Evolutionary conservation across 2,888 invertebrate genomes (phyloP), one percentile per base, ranked within the genome.

Genomic region (Heliconius sara): DNA sequence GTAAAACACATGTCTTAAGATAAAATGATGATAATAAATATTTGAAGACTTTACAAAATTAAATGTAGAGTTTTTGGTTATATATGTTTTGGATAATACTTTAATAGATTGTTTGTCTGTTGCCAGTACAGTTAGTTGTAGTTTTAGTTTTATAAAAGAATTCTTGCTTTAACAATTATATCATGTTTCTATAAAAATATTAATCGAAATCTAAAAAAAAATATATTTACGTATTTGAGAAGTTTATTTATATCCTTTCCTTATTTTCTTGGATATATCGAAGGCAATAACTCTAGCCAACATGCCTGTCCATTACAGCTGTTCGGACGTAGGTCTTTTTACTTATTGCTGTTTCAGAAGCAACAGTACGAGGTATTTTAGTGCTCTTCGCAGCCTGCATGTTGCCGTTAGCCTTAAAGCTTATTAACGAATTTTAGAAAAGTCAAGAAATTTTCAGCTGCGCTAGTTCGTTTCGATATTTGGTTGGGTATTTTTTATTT

Each of bases 291-390:
- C n/a, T 71, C 71, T 66, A 43, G 47, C 71, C 65, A n/a, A 19
- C 75, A 65, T 65, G 75, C 12, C 63, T 66, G 72, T 78, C 72
- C 27, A 72, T 52, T 66, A 72, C 77, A 78, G 77, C 77, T 78
- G 77, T 66, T 52, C 67, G n/a, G 47, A 76, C 76, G 65, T 22
- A 47, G 65, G 47, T 47, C n/a, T 75, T 75, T 75, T 75, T 65
- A 25, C 75, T 65, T 75, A 75, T 75, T 75, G 65, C 75, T 27
- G 12, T 63, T 75, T 65, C 43, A 22, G 47, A 63, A 63, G 65
- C 75, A 65, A 65, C 25, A 60, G 57, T 39, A 12, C 57, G 72
- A 73, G 70, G 25, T 70, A 70, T 60, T 73, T 60, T 57, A 73
- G 57, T 60, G 73, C 22, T 72, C 57, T 65, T 22, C 65, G 39